A percentile compares a stretch with the other conserved stretches of the same genome.
These are phyloP conservation scores for Zoanthus solanderi DNA, from an alignment of 92 coral and sea anemone genomes.

Conservation along the genomic window DNA sequence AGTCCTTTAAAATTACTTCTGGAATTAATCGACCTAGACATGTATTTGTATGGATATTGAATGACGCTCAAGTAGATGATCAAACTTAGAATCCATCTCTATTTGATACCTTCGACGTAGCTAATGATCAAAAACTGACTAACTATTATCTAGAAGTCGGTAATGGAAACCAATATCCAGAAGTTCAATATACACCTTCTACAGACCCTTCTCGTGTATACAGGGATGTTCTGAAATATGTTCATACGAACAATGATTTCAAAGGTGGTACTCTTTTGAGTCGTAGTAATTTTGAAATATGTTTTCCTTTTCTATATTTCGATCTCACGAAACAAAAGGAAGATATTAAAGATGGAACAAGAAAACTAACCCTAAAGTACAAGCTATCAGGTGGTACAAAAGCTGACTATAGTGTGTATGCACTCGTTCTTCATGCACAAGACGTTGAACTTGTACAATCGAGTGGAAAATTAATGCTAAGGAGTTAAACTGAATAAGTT, in stretches of 20 bases:
- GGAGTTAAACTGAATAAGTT: too few species aligned
- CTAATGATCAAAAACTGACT: too few species aligned
- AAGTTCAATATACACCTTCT: too few species aligned
- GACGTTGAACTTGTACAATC: too few species aligned
- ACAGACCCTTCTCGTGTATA: too few species aligned
- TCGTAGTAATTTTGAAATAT: neutral
- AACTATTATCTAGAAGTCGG: too few species aligned
- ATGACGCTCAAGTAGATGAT: neutral
- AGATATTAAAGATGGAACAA: neutral
- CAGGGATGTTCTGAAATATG: too few species aligned
- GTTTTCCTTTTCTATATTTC: neutral
- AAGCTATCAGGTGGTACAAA: neutral
- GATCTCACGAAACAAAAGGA: neutral
- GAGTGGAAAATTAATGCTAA: too few species aligned
- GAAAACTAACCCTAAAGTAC: neutral
- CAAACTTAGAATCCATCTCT: neutral
- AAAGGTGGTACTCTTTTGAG: neutral
- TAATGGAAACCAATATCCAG: too few species aligned
- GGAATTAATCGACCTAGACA: neutral
- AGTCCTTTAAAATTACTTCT: neutral
- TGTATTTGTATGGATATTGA: neutral
- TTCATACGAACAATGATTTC: neutral
- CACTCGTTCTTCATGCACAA: too few species aligned
- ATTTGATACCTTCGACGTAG: neutral
- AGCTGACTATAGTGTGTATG: too few species aligned